These are phyloP conservation scores for Drosophila testacea DNA, from an alignment of 2,888 invertebrate species.

Conservation along the genomic window DNA sequence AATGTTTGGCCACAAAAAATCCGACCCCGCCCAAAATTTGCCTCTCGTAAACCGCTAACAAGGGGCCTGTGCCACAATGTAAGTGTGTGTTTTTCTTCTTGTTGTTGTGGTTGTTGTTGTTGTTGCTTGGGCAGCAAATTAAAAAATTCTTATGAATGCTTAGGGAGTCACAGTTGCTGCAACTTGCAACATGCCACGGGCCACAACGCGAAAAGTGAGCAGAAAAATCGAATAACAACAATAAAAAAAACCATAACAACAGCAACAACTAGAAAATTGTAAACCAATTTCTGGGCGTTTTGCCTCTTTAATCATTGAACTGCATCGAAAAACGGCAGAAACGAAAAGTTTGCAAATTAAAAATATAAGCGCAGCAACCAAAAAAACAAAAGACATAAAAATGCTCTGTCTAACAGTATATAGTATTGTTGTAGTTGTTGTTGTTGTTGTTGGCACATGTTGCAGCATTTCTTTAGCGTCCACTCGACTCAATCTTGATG, in stretches of 20 bases:
- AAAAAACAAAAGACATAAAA: constrained; percentile 76
- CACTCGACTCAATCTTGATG: constrained; percentile 67
- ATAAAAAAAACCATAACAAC: constrained; percentile 15
- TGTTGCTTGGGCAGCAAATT: constrained; percentile 62
- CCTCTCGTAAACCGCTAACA: constrained; percentile 45
- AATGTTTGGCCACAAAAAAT: constrained; percentile 23
- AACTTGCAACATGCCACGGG: constrained; percentile 66
- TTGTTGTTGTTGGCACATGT: constrained; percentile 74
- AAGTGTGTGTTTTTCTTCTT: neutral
- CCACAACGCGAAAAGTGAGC: constrained; percentile 61
- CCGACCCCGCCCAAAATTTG: constrained; percentile 54
- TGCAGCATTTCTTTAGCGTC: constrained; percentile 77
- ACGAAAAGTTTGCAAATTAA: constrained; percentile 77
- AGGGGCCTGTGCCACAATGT: constrained; percentile 15
- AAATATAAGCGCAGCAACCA: constrained; percentile 61
- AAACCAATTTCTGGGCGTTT: constrained; percentile 79
- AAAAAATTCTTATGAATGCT: constrained; percentile 75
- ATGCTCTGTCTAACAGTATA: constrained; percentile 15
- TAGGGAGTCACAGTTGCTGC: constrained; percentile 49
- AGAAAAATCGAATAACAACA: constrained; percentile 25
- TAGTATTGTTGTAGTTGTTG: constrained; percentile 40
- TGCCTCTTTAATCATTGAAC: constrained; percentile 80
- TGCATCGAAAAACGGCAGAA: constrained; percentile 68
- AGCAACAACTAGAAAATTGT: constrained; percentile 42
- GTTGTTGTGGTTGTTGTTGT: neutral